Conservation (phyloP, 2,113 vertebrate species). For the Pelmatolapia mariae region DNA sequence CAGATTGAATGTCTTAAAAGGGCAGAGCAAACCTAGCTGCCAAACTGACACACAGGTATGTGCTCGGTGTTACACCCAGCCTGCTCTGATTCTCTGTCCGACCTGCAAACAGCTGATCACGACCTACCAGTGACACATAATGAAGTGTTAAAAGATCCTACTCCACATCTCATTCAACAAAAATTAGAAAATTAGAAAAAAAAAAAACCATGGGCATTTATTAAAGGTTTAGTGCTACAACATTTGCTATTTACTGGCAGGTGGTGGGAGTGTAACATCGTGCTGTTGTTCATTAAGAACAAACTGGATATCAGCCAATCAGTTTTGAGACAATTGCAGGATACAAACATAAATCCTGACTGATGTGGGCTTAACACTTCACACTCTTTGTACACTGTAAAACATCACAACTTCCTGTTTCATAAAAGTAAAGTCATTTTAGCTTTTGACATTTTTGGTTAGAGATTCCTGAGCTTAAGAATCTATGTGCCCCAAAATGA, state of each 20-base stretch:
- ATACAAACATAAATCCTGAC: background rate
- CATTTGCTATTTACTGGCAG: background rate
- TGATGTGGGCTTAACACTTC: background rate
- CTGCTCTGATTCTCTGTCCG: background rate
- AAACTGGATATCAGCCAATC: background rate
- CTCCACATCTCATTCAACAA: background rate
- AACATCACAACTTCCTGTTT: background rate
- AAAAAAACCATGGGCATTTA: background rate
- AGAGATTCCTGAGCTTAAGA: background rate
- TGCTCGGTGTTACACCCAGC: background rate
- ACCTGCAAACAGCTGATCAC: background rate
- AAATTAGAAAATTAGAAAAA: background rate
- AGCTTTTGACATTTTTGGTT: background rate
- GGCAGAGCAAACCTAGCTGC: background rate
- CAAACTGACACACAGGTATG: no score
- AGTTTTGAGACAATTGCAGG: background rate
- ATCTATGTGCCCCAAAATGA: background rate
- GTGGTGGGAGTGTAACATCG: background rate
- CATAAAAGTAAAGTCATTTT: background rate
- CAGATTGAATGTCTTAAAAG: background rate
- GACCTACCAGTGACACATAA: background rate
- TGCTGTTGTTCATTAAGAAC: background rate
- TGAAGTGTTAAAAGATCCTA: background rate
- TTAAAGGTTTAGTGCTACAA: background rate
- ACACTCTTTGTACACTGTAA: background rate